Evolutionary conservation across 2,797 vertebrate species (phyloP), one percentile per base, ranked within the genome.

Genomic region (Acropternis orthonyx): DNA sequence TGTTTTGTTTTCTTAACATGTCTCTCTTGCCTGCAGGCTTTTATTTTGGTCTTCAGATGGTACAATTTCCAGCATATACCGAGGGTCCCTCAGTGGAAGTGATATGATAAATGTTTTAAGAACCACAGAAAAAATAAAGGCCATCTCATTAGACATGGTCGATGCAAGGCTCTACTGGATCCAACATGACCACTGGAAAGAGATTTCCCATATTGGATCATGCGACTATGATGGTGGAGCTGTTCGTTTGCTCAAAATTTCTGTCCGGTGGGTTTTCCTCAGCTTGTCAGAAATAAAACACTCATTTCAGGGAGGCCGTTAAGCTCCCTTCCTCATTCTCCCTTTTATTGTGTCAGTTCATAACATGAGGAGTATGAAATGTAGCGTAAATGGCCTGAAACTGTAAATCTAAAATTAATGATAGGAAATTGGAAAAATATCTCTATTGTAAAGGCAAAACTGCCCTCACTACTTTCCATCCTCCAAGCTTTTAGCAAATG

Each of bases 41-140:
- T 84, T 99, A 51, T 99, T 99, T 96, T 99, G 99, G 98, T 97
- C 99, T 75, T 99, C 98, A 54, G 98, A 98, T 26, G 97, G 97
- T 23, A 74, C 62, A 34, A 72, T 93, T 32, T 95, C 98, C 27
- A 98, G 98, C 73, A 98, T 99, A 95, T 97, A 98, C 82, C 98
- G 98, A 48, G 96, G 97, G 16, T 97, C 97, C 65, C 62, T 98
- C 36, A 75, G 85, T 4, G 98, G 98, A 51, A 96, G 66, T 7
- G 92, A 51, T 34, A 96, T 89, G 86, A 97, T 83, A 7, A 98
- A 96, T 43, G 82, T 99, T 46, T 91, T 99, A 17, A 98, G 98
- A 93, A 97, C 95, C 2, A 67, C 93, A 12, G 97, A 97, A 78
- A 97, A 96, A 85, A 95, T 99, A 41, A 95, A 94, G n/a, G 95